Evolutionary conservation across 2,888 invertebrate species (phyloP).

Genomic region (Athetis lepigone): DNA sequence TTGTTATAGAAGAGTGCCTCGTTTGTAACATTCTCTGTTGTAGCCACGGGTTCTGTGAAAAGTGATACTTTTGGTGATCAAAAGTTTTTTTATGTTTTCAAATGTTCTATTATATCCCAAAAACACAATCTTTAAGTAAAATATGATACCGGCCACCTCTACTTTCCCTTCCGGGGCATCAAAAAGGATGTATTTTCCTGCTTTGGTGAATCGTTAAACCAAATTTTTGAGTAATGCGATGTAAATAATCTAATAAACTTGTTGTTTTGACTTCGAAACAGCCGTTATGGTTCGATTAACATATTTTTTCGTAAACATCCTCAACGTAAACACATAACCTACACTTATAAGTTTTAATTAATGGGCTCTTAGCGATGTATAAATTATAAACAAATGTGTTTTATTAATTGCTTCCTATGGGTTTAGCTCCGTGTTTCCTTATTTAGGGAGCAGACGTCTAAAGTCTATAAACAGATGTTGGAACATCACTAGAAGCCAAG

Average conservation of each 20-base stretch:
- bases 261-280: slow-evolving; percentile 41
- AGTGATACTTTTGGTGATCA: too few species aligned
- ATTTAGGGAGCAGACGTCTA: slow-evolving; percentile 13
- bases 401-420: slow-evolving; percentile 9
- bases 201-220: not conserved
- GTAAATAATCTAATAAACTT: slow-evolving; percentile 34
- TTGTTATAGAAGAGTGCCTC: too few species aligned
- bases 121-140: not conserved
- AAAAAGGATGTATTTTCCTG: not conserved
- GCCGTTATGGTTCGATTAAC: slow-evolving; percentile 38
- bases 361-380: slow-evolving; percentile 31
- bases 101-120: too few species aligned
- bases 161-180: not conserved
- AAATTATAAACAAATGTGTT: slow-evolving; percentile 35
- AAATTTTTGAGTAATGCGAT: slow-evolving; percentile 15
- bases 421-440: slow-evolving; percentile 5
- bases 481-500: not conserved
- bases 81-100: too few species aligned
- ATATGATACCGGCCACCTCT: not conserved
- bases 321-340: slow-evolving; percentile 39
- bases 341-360: slow-evolving; percentile 30
- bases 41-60: too few species aligned
- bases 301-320: slow-evolving; percentile 54
- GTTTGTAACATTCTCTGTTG: too few species aligned
- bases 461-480: slow-evolving; percentile 25